Conservation (phyloP, 2,113 vertebrate genomes). For the Propithecus coquereli region DNA sequence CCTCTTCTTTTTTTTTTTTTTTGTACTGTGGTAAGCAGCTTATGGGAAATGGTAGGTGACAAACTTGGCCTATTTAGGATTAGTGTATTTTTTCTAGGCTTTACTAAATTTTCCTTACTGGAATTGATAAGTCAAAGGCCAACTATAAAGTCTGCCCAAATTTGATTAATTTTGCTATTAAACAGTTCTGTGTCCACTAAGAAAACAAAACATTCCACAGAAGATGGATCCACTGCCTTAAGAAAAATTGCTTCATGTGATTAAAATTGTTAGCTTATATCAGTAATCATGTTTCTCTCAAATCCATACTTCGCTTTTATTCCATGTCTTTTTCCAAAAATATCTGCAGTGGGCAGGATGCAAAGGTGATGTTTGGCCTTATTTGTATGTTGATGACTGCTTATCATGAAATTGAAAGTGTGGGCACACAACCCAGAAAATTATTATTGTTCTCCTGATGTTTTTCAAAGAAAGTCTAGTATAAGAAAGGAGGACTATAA, state of each 20-base stretch:
- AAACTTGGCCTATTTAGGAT: conserved; percentile 86
- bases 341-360: background rate
- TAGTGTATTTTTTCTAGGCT: conserved; percentile 86
- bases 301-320: background rate
- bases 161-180: conserved; percentile 75
- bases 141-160: conserved; percentile 74
- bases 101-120: conserved; percentile 85
- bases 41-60: conserved; percentile 87
- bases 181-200: background rate
- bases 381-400: background rate
- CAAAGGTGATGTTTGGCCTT: background rate
- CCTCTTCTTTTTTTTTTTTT: conserved; percentile 49
- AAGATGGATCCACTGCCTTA: background rate
- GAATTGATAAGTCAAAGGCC: conserved; percentile 84
- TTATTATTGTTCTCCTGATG: background rate
- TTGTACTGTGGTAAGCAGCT: conserved; percentile 84
- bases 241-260: background rate
- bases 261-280: background rate
- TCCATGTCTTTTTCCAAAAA: background rate
- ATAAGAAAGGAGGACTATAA: background rate
- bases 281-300: background rate
- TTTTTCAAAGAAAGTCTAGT: background rate
- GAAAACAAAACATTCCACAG: background rate
- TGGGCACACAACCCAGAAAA: background rate
- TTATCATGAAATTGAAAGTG: background rate